Base-by-base conservation (phyloP, 37 sponge, comb jelly and placozoan species). In the Halisarca cf. caerulea region DNA sequence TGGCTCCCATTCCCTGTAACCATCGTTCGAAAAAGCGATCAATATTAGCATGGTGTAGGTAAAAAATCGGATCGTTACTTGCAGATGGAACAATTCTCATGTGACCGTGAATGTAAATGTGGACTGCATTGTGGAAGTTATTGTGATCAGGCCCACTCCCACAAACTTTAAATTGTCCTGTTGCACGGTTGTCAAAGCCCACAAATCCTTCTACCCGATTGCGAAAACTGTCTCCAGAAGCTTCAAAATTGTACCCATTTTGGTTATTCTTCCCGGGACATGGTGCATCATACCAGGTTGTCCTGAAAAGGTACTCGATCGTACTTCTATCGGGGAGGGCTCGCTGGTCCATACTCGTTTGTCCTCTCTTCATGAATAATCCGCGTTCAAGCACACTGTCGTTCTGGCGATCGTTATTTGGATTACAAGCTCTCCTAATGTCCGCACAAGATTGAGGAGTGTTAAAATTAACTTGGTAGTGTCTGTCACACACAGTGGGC, bases 21-120 rank as follows among this genome's bases (percentile, higher is more conserved):
- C 89, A 89, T 64, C 80, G 68, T 47, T 86, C 87, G 37, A 92
- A 82, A 41, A 92, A 64, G 35, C 87, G 81, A 59, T 92, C 93
- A 27, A 89, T 59, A 82, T 85, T 92, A 1, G 79, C 36, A 53
- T 92, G 93, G 43, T 92, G 93, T 3, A 86, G n/a, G 40, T 85
- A 71, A 82, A 92, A 92, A 0, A 89, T 70, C 20, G 93, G 93
- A 40, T 92, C 93, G 39, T 86, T 89, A 32, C 89, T 83, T 58
- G 93, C 89, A 25, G 86, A 81, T 43, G 87, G 82, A 0, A 86
- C 84, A 70, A 78, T 80, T 20, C 47, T 43, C 34, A 91, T 80
- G 59, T 44, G n/a, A 14, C 91, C 91, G 18, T 30, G 7, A 5
- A 71, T 28, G 39, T 71, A 71, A 36, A 71, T 71, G 40, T 71